A percentile compares a stretch with the other conserved stretches of the same genome.
phyloP scores from a whole-genome alignment of 2,888 invertebrate genomes.

The Miltochrista miniata region DNA sequence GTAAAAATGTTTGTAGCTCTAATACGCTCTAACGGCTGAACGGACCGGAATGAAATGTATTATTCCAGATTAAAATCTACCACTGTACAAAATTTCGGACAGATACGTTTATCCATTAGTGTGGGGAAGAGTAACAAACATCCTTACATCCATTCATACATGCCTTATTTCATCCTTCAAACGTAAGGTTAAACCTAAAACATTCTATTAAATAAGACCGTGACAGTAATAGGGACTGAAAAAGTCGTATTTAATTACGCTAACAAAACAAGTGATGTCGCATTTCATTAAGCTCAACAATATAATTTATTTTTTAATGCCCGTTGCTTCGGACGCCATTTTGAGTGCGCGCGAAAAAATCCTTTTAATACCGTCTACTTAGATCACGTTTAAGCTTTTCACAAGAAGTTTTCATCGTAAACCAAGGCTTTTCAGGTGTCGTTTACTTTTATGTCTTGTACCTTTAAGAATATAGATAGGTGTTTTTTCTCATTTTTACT shows the following conservation, averaged over 20 bases:
- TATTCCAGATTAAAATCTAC: too few relatives aligned
- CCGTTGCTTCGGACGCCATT: slow-evolving; percentile 2
- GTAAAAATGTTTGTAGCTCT: too few relatives aligned
- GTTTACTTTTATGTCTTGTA: background rate
- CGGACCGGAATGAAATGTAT: too few relatives aligned
- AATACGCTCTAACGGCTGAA: too few relatives aligned
- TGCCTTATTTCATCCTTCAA: too few relatives aligned
- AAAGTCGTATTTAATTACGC: too few relatives aligned
- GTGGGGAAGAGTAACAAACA: too few relatives aligned
- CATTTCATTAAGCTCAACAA: slow-evolving; percentile 4
- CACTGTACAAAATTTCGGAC: too few relatives aligned
- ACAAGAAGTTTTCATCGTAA: slow-evolving; percentile 5
- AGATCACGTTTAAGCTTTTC: slow-evolving; percentile 6
- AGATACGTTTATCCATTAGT: too few relatives aligned
- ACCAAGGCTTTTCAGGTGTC: background rate
- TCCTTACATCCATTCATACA: too few relatives aligned
- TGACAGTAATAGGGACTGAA: background rate
- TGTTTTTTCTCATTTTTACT: background rate
- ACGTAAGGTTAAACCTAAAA: too few relatives aligned
- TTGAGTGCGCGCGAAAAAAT: slow-evolving; percentile 5
- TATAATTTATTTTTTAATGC: slow-evolving; percentile 7
- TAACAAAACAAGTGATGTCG: slow-evolving; percentile 1
- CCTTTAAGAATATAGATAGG: background rate
- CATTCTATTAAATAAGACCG: too few relatives aligned
- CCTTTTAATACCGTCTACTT: slow-evolving; percentile 5